Evolutionary conservation across 53 echinoderm and acorn worm genomes (phyloP), one percentile per base, ranked within the genome.

Genomic region (Henricia sp.): DNA sequence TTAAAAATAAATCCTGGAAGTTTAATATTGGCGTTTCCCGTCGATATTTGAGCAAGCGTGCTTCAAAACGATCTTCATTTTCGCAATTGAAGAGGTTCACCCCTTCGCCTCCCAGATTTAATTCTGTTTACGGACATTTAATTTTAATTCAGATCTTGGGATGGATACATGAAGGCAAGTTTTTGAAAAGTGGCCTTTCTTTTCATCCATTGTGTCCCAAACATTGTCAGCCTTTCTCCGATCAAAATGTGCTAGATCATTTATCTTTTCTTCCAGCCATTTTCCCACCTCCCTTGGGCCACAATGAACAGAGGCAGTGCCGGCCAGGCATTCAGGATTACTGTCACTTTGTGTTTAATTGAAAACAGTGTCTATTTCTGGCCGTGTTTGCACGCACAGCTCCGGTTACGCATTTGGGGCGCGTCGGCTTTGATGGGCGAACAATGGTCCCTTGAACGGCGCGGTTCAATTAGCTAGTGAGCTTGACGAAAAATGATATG

Each of bases 331-430:
- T 34, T 11, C 42, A 40, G 77, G 80, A 46, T 80, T 62, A 64
- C 64, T 37, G 63, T 64, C 80, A 80, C 57, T 64, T 80, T 50
- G 33, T 80, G 80, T 46, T n/a, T 80, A 80, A 80, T 80, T 80
- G 80, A 80, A 80, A 80, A 80, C 51, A 80, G 80, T 80, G 80
- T 80, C 80, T 46, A 80, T 64, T 80, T 80, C 64, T n/a, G 50
- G 64, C 64, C 12, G 42, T 80, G 62, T 80, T 80, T 80, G 80
- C 35, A 62, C 12, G 41, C 6, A 10, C 34, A 36, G 80, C 33
- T 80, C 80, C 33, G 65, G 62, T 80, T 80, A 80, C 80, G 48
- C 50, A 50, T 80, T 63, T 80, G 46, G 50, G 3, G 63, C 64
- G 33, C 40, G 46, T 63, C 41, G 28, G 63, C 64, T 60, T 64